Conservation (phyloP, 2,888 invertebrate species). For the Cabera pusaria region DNA sequence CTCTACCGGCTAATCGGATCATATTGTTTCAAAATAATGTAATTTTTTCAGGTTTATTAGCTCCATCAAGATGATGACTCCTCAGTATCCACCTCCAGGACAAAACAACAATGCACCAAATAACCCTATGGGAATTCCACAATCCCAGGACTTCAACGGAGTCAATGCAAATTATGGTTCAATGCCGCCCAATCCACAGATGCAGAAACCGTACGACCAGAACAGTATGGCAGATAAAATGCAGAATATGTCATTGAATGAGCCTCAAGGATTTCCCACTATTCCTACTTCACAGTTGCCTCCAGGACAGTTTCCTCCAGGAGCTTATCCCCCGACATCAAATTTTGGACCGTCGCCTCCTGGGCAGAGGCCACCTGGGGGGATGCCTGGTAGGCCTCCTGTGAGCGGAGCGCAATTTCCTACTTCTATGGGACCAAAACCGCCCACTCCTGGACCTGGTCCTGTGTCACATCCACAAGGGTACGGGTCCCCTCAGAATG, state of each 20-base stretch:
- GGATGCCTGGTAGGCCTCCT: slow-evolving; percentile 37
- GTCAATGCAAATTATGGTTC: slow-evolving; percentile 68
- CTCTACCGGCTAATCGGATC: no score
- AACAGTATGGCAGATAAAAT: slow-evolving; percentile 72
- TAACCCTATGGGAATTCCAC: slow-evolving; percentile 62
- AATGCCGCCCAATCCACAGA: slow-evolving; percentile 54
- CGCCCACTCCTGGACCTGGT: slow-evolving; percentile 46
- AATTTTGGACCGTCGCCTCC: slow-evolving; percentile 50
- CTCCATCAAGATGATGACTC: slow-evolving; percentile 73
- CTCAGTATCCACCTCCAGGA: slow-evolving; percentile 74
- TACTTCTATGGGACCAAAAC: slow-evolving; percentile 44
- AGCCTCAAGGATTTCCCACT: slow-evolving; percentile 54
- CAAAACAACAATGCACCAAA: slow-evolving; percentile 73
- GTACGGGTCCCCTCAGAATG: slow-evolving; percentile 37
- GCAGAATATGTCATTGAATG: slow-evolving; percentile 72
- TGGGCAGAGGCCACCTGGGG: slow-evolving; percentile 37
- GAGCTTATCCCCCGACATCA: slow-evolving; percentile 52
- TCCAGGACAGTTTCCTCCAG: slow-evolving; percentile 54
- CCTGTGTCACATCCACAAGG: slow-evolving; percentile 36
- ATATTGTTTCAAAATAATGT: no score
- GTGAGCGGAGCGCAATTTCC: slow-evolving; percentile 48
- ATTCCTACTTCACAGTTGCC: slow-evolving; percentile 64
- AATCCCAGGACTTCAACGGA: slow-evolving; percentile 70
- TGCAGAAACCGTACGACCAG: slow-evolving; percentile 49
- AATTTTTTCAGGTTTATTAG: slow-evolving; percentile 54